Base-by-base conservation (phyloP, 2,888 invertebrate genomes). In the Agriopis aurantiaria region DNA sequence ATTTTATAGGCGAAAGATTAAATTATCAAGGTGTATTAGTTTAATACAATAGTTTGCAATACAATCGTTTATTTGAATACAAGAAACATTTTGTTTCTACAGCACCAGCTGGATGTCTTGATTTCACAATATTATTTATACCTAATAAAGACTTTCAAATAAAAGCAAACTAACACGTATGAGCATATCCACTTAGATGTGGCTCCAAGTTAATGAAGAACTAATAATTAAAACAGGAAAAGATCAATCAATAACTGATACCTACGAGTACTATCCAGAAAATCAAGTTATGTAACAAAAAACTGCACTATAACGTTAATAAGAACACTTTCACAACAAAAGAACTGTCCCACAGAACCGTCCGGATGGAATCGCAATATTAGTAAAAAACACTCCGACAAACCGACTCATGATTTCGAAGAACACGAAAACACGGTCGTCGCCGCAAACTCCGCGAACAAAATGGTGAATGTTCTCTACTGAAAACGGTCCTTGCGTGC, bases 381-480 rank as follows among this genome's bases (percentile, higher is more conserved):
- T 69, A 68, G 65, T 65, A 62, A 75, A 71, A 75, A 73, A 78
- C 83, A 83, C 80, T 80, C 80, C 76, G 78, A 80, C 72, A 69
- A 75, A 75, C 69, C 73, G 77, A 78, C 74, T 85, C 88, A 90
- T 89, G 82, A 80, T 84, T 80, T 75, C 68, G 73, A 73, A 73
- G 79, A 82, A 82, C 84, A 81, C 75, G 72, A 78, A 83, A 75
- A 72, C 87, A 87, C 87, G 83, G 86, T 82, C 75, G 84, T 83
- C 83, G 80, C 83, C 82, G 78, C 89, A 84, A 89, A 83, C 82
- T 83, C 80, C 89, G 87, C 85, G 80, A 81, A 88, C 88, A 92
- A 91, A 92, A 92, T 92, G 91, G 92, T 92, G 91, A 93, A 91
- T 91, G 92, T 91, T 90, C 89, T 88, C 89, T 88, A 89, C 91